Evolutionary conservation across 2,797 vertebrate species (phyloP), one percentile per base, ranked within the genome.

Genomic region (Sebastes variabilis): DNA sequence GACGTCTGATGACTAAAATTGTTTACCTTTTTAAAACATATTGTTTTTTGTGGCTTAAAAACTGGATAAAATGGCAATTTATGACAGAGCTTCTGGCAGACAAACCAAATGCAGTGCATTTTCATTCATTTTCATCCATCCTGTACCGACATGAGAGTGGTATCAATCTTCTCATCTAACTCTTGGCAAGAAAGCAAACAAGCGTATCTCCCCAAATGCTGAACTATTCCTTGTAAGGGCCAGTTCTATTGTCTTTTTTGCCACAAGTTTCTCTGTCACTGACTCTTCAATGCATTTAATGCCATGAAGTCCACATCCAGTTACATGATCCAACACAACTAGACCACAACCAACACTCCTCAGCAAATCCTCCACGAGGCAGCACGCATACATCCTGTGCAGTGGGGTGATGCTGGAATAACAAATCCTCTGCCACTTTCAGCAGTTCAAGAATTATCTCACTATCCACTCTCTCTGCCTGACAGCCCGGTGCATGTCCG

Each of bases 371-470:
- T 74, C 66, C 38, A 46, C 68, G 65, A 76, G 73, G 70, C 80
- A 82, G 79, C 81, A 75, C 72, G 75, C 71, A 79, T 56, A 81
- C 75, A 81, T 87, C 73, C 29, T 86, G 81, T 85, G 68, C 70
- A 81, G 69, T 25, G 32, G 58, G 67, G 49, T 84, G 70, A 80
- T 56, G 69, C 82, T 83, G 58, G 66, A 86, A 89, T 77, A 91
- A 88, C 76, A 87, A 75, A 83, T 81, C 62, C 27, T 77, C 64
- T 75, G 68, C 72, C 81, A 72, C 81, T 83, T 93, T 84, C 77
- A 87, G 82, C 83, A 81, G 66, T 84, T 83, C 60, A 75, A 72
- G 78, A 80, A 82, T 83, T 49, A 79, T 89, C 84, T 88, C 76
- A 78, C 73, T 49, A 27, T 77, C 71, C 66, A 73, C 84, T 80